Conservation (phyloP, 2,113 vertebrate species). For the Poeciliopsis turrubarensis region DNA sequence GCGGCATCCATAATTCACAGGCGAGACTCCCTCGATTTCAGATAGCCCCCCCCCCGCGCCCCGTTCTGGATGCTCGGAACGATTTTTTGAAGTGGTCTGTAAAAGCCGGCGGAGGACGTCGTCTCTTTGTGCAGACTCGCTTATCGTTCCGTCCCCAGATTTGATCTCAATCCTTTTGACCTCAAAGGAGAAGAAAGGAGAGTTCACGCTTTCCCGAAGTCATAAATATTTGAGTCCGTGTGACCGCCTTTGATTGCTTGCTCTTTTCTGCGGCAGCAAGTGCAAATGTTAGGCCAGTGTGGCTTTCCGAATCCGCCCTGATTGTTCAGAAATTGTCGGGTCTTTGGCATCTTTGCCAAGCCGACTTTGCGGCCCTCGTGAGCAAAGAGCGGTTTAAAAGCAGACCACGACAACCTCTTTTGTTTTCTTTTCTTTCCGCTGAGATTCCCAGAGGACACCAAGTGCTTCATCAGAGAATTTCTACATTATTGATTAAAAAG, state of each 20-base stretch:
- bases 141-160: constrained; percentile 2
- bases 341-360: constrained; percentile 19
- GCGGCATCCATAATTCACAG: constrained; percentile 38
- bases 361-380: constrained; percentile 9
- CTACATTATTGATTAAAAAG: constrained; percentile 72
- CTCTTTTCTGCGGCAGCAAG: constrained; percentile 25
- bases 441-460: constrained; percentile 41
- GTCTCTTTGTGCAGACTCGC: constrained; percentile 8
- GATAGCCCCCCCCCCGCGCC: background rate
- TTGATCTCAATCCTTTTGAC: constrained; percentile 35
- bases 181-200: constrained; percentile 11
- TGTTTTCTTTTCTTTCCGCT: background rate
- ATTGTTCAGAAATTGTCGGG: constrained; percentile 12
- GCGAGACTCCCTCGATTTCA: constrained; percentile 28
- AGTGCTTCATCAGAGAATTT: constrained; percentile 56
- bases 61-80: constrained; percentile 1
- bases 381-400: constrained; percentile 11
- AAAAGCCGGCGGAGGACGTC: background rate
- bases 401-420: background rate
- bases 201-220: constrained; percentile 7
- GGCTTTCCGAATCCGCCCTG: constrained; percentile 10
- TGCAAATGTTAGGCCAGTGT: constrained; percentile 24
- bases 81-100: constrained; percentile 4
- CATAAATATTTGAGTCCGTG: constrained; percentile 47
- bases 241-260: constrained; percentile 17